Evolutionary conservation across 2,888 invertebrate species (phyloP).

Genomic region (Lepidocyrtoides sp.): DNA sequence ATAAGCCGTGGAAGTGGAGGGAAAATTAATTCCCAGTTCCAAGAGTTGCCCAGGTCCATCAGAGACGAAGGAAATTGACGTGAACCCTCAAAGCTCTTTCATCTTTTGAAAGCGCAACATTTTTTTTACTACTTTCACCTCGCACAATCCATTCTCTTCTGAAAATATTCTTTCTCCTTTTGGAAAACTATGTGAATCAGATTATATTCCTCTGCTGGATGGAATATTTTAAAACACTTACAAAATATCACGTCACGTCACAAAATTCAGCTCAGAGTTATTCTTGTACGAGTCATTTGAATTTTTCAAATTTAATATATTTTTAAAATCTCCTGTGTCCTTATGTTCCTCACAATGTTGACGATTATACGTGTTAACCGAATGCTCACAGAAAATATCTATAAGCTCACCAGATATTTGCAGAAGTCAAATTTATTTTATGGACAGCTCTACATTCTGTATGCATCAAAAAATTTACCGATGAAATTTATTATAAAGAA

Average conservation of each 20-base stretch:
- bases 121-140: neutral
- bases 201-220: neutral
- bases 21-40: slow-evolving; percentile 85
- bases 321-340: too few species aligned
- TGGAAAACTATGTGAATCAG: neutral
- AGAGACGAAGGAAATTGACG: neutral
- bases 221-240: neutral
- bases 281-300: too few species aligned
- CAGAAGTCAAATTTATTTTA: too few species aligned
- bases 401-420: too few species aligned
- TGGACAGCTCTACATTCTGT: neutral
- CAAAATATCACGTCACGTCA: neutral
- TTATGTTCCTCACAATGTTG: too few species aligned
- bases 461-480: neutral
- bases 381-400: too few species aligned
- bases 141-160: neutral
- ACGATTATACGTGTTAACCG: too few species aligned
- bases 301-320: too few species aligned
- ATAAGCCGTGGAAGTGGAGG: slow-evolving; percentile 85
- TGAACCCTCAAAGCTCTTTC: neutral
- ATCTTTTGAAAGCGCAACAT: neutral
- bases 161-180: neutral
- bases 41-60: slow-evolving; percentile 80
- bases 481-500: neutral
- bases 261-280: too few species aligned